Conservation (phyloP, 2,797 vertebrate genomes). For the Rhinophrynus dorsalis region DNA sequence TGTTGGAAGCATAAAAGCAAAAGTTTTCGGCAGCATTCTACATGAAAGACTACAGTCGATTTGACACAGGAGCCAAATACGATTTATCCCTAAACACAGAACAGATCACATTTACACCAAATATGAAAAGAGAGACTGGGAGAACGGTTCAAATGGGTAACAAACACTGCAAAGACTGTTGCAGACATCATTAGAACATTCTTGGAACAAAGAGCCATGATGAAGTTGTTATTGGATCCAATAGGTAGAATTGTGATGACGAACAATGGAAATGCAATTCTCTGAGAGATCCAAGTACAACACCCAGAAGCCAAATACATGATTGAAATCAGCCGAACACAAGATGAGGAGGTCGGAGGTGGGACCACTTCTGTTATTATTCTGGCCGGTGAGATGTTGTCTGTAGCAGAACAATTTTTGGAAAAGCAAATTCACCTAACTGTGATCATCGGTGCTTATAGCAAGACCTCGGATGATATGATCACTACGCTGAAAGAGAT, state of each 20-base stretch:
- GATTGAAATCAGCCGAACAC: conserved; percentile 97
- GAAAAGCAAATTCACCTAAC: conserved; percentile 97
- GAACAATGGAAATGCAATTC: conserved; percentile 95
- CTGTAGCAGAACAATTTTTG: conserved; percentile 91
- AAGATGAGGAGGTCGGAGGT: conserved; percentile 97
- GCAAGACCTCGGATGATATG: conserved; percentile 91
- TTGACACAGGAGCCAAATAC: too few relatives aligned
- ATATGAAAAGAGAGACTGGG: conserved; percentile 91
- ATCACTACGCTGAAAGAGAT: conserved; percentile 82
- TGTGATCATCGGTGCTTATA: conserved; percentile 88
- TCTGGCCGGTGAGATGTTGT: conserved; percentile 92
- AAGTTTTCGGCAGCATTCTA: too few relatives aligned
- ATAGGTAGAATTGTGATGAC: conserved; percentile 98
- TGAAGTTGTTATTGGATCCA: conserved; percentile 98
- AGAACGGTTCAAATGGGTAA: conserved; percentile 93
- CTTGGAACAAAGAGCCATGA: conserved; percentile 94
- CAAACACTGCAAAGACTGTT: conserved; percentile 95
- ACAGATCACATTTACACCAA: too few relatives aligned
- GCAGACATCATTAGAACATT: conserved; percentile 96
- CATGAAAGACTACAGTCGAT: too few relatives aligned
- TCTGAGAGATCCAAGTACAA: conserved; percentile 97
- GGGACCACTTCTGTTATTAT: conserved; percentile 97
- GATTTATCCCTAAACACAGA: too few relatives aligned
- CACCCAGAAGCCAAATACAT: conserved; percentile 96
- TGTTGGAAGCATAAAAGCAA: too few relatives aligned